Evolutionary conservation across 2,113 vertebrate species (phyloP), one percentile per base, ranked within the genome.

Genomic region (Cryptoleucopteryx plumbea): DNA sequence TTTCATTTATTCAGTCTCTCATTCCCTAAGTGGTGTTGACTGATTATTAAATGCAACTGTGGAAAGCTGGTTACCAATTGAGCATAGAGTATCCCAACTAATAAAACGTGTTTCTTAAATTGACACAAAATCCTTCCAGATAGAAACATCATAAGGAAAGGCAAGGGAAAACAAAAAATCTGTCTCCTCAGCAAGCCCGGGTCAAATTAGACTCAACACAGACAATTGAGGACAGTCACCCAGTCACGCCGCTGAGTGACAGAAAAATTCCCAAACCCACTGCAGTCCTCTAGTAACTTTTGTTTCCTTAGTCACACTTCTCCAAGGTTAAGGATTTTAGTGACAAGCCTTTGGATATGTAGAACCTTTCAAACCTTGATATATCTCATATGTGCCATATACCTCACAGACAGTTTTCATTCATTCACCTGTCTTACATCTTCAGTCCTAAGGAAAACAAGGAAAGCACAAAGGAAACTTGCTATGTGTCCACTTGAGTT

Each of bases 171-270:
- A 59, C 4, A n/a, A 56, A 59, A 45, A 17, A 15, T 18, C 2
- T 10, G 6, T 38, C 16, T 66, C 8, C 16, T 56, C 7, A 26
- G 7, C 8, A 79, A 71, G 10, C 2, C 9, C 14, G 26, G 10
- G 7, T 82, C 20, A 55, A 45, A 73, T 47, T 43, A 74, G 3
- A n/a, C 29, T 38, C n/a, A 86, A 71, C 9, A 72, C 6, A 87
- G 9, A 47, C 40, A 81, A 68, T n/a, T 29, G 32, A 71, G 32
- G 29, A 55, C 16, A 27, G 11, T 48, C 16, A 52, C 3, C 6
- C 12, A 62, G 17, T 29, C 8, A 25, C 1, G 1, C 23, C 10
- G 82, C 0, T 53, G 15, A 53, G 9, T 4, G 6, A 53, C 36
- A 67, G 17, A 70, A 50, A 79, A 90, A 42, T 13, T 92, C 31